phyloP scores from a whole-genome alignment of 1,140 invertebrate species.

The Neodiprion lecontei region DNA sequence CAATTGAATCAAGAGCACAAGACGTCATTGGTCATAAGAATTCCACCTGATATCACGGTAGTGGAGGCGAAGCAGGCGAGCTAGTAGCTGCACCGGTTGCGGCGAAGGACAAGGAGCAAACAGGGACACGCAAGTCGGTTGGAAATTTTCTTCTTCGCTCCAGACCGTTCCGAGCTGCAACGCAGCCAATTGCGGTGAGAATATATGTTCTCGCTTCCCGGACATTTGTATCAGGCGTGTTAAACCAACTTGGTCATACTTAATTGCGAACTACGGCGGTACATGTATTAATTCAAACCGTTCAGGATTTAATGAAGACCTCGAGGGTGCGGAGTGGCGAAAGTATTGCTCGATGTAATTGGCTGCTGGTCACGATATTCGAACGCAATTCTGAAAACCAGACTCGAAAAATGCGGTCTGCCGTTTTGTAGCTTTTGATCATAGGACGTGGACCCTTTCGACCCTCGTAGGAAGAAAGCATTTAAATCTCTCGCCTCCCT shows the following conservation, averaged over 20 bases:
- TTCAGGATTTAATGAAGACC: constrained; percentile 2
- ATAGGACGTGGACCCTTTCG: background rate
- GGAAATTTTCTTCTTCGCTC: too few relatives aligned
- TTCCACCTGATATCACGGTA: too few relatives aligned
- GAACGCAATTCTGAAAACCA: background rate
- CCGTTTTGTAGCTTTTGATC: background rate
- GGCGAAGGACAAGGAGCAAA: too few relatives aligned
- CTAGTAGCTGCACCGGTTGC: too few relatives aligned
- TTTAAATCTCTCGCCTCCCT: background rate
- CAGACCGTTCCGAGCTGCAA: background rate
- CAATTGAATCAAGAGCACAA: background rate
- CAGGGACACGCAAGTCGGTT: too few relatives aligned
- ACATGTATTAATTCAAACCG: background rate
- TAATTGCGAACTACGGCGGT: background rate
- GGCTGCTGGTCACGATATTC: background rate
- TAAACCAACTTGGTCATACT: constrained; percentile 6
- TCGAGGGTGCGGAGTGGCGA: background rate
- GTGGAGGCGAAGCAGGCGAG: too few relatives aligned
- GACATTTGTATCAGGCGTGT: constrained; percentile 7
- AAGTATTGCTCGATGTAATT: background rate
- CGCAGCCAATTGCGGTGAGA: constrained; percentile 3
- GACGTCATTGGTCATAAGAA: too few relatives aligned
- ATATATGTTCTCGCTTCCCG: background rate
- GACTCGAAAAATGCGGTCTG: background rate
- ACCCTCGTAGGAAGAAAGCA: background rate